Base-by-base conservation (phyloP, 2,797 vertebrate species). In the Prionace glauca region DNA sequence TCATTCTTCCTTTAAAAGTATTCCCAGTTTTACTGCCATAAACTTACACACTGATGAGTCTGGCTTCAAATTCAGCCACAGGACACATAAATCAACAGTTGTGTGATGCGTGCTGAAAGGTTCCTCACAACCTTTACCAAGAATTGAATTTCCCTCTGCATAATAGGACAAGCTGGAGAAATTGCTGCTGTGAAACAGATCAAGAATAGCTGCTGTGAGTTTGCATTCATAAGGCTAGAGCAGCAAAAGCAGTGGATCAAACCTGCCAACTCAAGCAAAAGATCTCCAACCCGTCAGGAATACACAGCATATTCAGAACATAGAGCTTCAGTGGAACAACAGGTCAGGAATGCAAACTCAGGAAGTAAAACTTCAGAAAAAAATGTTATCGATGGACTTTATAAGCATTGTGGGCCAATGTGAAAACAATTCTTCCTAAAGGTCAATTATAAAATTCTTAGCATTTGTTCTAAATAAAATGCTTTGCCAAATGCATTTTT, bases 1-100 rank as follows among this genome's bases (percentile, higher is more conserved):
- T 69, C n/a, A 94, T 26, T 94, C 36, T 94, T 94, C 67, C 91
- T 94, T 94, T 69, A 71, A 69, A 71, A 26, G 91, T 94, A 41
- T 71, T 71, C 91, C 91, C 65, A 93, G 91, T 41, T 94, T 94
- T 71, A 45, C 24, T 69, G 91, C 60, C 24, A 71, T 41, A 71
- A 94, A 94, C 18, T 11, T 26, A 26, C 65, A 45, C 11, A 11
- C 88, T 91, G 88, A 65, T 62, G 88, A 91, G 60, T 65, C 60
- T 65, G 12, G 29, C 36, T 65, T 91, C 88, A 91, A 18, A 65
- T 65, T 69, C 36, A 29, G 67, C n/a, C 65, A 94, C 91, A 36
- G 91, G 67, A 94, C 67, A 7, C 65, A 94, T 94, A 94, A 94
- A 94, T 91, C 91, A 94, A 11, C 67, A 45, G 67, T 71, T 45